Evolutionary conservation across 1,140 invertebrate genomes (phyloP).

Genomic region (Papilio dardanus): DNA sequence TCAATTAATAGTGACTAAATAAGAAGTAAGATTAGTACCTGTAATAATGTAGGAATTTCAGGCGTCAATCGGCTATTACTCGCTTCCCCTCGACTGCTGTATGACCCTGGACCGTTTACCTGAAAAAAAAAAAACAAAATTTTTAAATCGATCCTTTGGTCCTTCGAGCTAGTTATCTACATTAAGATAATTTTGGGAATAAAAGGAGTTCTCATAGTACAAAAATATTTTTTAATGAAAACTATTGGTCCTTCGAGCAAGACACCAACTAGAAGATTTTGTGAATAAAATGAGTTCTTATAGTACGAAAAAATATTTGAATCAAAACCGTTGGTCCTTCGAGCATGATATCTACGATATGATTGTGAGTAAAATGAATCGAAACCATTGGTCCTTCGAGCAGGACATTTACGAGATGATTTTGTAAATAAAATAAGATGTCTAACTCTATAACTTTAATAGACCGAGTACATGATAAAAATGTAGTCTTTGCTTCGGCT

Average conservation of each 20-base stretch:
- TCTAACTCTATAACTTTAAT: too few relatives aligned
- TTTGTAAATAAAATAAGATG: too few relatives aligned
- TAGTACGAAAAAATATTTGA: too few relatives aligned
- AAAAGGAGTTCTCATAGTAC: too few relatives aligned
- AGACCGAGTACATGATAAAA: background rate
- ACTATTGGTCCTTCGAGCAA: background rate
- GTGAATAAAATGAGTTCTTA: too few relatives aligned
- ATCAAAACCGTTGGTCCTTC: background rate
- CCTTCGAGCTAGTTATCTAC: background rate
- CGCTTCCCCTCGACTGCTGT: constrained; percentile 68
- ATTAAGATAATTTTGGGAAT: background rate
- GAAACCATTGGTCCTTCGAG: background rate
- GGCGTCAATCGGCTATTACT: constrained; percentile 75
- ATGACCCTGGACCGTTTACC: constrained; percentile 79
- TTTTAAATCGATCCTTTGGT: too few relatives aligned
- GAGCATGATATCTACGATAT: background rate
- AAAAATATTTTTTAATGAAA: too few relatives aligned
- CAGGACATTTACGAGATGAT: background rate
- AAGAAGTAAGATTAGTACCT: too few relatives aligned
- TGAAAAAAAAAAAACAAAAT: constrained; percentile 50
- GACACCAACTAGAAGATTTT: background rate
- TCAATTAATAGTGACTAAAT: too few relatives aligned
- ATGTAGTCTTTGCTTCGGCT: background rate
- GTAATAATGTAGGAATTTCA: constrained; percentile 77
- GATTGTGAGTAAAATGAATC: too few relatives aligned